Evolutionary conservation across 2,888 invertebrate species (phyloP), one percentile per base, ranked within the genome.

Genomic region (Andrena minutula): DNA sequence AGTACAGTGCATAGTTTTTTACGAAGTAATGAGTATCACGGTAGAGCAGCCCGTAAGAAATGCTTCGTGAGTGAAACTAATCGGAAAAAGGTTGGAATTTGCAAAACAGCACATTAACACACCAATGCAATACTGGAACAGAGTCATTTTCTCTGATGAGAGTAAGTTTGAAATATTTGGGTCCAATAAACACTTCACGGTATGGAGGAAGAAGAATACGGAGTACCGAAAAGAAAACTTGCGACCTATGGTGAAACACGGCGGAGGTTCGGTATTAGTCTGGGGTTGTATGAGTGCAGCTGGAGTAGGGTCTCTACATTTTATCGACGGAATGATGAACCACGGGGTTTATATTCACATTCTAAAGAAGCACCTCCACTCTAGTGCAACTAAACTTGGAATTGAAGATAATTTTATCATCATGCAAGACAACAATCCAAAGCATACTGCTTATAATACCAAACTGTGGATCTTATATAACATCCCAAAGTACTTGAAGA

Each of bases 121-220:
- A 12, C 61, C 49, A 4, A 8, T 64, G 0, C 4, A 53, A 41
- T 64, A 64, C 28, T 64, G 41, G n/a, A 72, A 53, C 2, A 5
- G 35, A 28, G 12, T 72, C 0, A 73, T 72, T 53, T 63, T 72
- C 16, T 64, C 56, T 2, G 64, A 65, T 12, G 30, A 73, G 47
- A 73, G 30, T 56, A 63, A 64, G 53, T 72, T 64, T 8, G 53
- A 65, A 35, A 3, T 30, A 64, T 65, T 65, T 47, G 30, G 58
- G 1, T 26, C 41, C 10, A 64, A 28, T 64, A 41, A 20, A 26
- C 2, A 47, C 1, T 58, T 35, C 4, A 58, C 4, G n/a, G 58
- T 47, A 7, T 60, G 26, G 69, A 58, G 20, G 16, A 47, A 58
- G 3, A 35, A 35, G 10, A 35, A 35, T 35, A 35, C 10, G 41